Percentiles rank a stretch among this genome's conserved stretches.
phyloP scores from a whole-genome alignment of 1,140 invertebrate genomes.

The Ips nitidus region DNA sequence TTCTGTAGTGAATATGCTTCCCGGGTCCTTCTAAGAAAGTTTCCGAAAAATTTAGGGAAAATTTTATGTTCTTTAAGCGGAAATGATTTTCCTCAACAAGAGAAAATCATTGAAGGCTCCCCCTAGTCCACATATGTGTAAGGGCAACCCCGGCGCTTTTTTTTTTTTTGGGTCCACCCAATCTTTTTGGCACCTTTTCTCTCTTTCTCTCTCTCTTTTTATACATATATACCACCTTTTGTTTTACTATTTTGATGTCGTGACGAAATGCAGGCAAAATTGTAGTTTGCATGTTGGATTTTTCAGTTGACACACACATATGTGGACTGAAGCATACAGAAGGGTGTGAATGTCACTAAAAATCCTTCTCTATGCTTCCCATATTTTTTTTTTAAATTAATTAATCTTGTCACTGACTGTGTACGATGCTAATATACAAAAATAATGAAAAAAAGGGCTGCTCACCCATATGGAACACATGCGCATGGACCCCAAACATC shows the following conservation, averaged over 20 bases:
- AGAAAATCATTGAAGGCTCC: neutral
- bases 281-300: constrained; percentile 25
- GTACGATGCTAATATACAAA: too few relatives aligned
- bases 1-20: neutral
- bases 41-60: constrained; percentile 32
- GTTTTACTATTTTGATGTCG: constrained; percentile 20
- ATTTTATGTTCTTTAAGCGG: constrained; percentile 5
- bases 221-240: too few relatives aligned
- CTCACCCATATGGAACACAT: constrained; percentile 94
- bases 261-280: constrained; percentile 20
- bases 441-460: constrained; percentile 62
- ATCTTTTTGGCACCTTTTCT: constrained; percentile 23
- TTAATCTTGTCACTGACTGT: too few relatives aligned
- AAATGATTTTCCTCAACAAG: neutral
- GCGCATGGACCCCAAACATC: constrained; percentile 95
- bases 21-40: neutral
- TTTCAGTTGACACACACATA: constrained; percentile 31
- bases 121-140: constrained; percentile 36
- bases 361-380: neutral
- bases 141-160: constrained; percentile 31
- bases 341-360: neutral
- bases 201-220: neutral
- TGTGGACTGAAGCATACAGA: constrained; percentile 26
- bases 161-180: neutral
- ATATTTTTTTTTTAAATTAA: too few relatives aligned